Conservation (phyloP, 2,888 invertebrate species). For the Dermolepida albohirtum region DNA sequence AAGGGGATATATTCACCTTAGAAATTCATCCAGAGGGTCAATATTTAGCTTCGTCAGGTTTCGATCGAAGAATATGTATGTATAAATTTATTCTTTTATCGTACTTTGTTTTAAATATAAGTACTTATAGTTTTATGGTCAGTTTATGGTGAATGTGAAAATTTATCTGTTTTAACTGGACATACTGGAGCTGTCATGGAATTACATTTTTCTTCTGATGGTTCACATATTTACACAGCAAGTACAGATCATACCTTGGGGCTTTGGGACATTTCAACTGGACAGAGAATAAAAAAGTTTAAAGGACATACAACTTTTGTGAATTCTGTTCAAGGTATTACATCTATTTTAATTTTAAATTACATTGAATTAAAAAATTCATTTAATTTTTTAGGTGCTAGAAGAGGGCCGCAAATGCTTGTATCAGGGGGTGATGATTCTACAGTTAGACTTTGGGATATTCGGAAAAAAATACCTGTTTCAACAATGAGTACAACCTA, state of each 20-base stretch:
- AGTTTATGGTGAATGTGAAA: conserved; percentile 98
- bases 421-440: conserved; percentile 97
- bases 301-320: conserved; percentile 86
- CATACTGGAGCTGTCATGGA: conserved; percentile 97
- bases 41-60: conserved; percentile 93
- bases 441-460: conserved; percentile 93
- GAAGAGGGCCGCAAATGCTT: conserved; percentile 90
- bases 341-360: background rate
- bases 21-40: conserved; percentile 98
- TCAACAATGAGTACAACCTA: conserved; percentile 78
- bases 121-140: conserved; percentile 87
- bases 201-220: conserved; percentile 87
- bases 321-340: conserved; percentile 74
- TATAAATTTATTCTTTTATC: conserved; percentile 48
- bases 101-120: conserved; percentile 1
- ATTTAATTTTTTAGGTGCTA: conserved; percentile 67
- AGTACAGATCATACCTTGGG: conserved; percentile 96
- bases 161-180: conserved; percentile 91
- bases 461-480: conserved; percentile 84
- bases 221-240: conserved; percentile 87
- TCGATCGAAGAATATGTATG: conserved; percentile 95
- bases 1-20: conserved; percentile 93
- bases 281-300: conserved; percentile 87
- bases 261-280: conserved; percentile 94
- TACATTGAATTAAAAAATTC: conserved; percentile 3